Evolutionary conservation across 2,797 vertebrate genomes (phyloP).

Genomic region (Coccyzus lansbergi): DNA sequence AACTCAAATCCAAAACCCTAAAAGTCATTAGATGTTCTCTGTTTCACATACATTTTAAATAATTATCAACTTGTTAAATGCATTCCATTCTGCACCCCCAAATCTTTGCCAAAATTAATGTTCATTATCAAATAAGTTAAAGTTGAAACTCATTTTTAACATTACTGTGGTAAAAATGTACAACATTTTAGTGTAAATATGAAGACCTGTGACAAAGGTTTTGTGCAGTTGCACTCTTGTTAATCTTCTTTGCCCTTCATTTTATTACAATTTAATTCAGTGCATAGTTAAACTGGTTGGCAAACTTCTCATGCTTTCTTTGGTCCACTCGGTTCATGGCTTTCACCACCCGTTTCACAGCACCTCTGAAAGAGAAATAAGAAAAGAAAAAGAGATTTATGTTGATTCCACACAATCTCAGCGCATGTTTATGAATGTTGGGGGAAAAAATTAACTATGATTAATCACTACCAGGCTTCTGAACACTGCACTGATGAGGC

Average conservation of each 20-base stretch:
- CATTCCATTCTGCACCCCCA: background rate
- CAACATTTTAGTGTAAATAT: background rate
- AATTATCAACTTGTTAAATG: background rate
- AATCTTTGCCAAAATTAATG: background rate
- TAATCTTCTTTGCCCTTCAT: background rate
- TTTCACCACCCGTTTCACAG: slow-evolving; percentile 85
- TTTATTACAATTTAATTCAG: slow-evolving; percentile 80
- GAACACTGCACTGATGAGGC: slow-evolving; percentile 67
- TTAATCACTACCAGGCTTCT: slow-evolving; percentile 58
- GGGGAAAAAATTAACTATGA: slow-evolving; percentile 11
- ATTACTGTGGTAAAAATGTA: background rate
- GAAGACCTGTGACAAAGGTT: background rate
- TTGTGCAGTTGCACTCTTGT: background rate
- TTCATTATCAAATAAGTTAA: slow-evolving; percentile 35
- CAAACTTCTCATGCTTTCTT: slow-evolving; percentile 94
- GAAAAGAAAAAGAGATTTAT: background rate
- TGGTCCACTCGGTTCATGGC: slow-evolving; percentile 87
- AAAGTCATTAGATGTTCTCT: background rate
- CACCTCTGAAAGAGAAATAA: slow-evolving; percentile 78
- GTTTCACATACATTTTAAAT: background rate
- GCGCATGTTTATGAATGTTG: slow-evolving; percentile 28
- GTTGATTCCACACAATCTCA: background rate
- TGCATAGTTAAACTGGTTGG: slow-evolving; percentile 97
- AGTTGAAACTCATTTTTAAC: background rate
- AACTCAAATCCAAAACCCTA: background rate